These are phyloP conservation scores for Gallirallus australis DNA, from an alignment of 2,797 vertebrate species.

Conservation along the genomic window DNA sequence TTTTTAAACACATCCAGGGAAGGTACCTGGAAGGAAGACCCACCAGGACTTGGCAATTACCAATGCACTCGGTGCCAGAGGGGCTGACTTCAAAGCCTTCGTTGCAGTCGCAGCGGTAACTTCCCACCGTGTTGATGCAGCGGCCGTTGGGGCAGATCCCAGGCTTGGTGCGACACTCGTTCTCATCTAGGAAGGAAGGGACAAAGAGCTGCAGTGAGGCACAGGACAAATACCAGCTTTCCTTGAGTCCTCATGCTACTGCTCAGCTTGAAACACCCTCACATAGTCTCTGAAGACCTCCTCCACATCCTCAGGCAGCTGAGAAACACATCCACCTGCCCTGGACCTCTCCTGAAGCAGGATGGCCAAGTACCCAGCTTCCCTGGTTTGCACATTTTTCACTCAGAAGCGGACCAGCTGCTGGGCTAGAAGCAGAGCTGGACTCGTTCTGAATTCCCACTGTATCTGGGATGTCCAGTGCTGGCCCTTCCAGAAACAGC, in stretches of 20 bases:
- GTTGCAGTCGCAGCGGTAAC: constrained; percentile 92
- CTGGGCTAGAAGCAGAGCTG: neutral
- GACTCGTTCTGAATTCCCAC: neutral
- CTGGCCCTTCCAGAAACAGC: neutral
- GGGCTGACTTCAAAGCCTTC: constrained; percentile 90
- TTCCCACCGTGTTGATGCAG: constrained; percentile 90
- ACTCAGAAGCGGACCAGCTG: neutral
- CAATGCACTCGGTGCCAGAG: constrained; percentile 89
- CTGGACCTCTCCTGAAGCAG: neutral
- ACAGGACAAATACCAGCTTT: neutral
- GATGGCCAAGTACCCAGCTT: neutral
- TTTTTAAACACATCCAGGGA: too few species aligned
- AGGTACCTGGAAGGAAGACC: neutral
- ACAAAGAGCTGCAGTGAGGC: neutral
- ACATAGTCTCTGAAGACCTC: rapidly evolving
- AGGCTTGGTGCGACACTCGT: constrained; percentile 89
- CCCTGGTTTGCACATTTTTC: neutral
- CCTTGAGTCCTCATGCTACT: rapidly evolving
- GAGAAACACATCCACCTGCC: neutral
- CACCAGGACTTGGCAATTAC: constrained; percentile 72
- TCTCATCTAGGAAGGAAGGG: constrained; percentile 83
- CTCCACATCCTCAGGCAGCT: neutral
- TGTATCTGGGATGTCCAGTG: neutral
- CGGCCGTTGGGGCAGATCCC: constrained; percentile 91
- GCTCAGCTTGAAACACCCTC: rapidly evolving